phyloP scores from a whole-genome alignment of 1,140 invertebrate species.

The Sitobion miscanthi region DNA sequence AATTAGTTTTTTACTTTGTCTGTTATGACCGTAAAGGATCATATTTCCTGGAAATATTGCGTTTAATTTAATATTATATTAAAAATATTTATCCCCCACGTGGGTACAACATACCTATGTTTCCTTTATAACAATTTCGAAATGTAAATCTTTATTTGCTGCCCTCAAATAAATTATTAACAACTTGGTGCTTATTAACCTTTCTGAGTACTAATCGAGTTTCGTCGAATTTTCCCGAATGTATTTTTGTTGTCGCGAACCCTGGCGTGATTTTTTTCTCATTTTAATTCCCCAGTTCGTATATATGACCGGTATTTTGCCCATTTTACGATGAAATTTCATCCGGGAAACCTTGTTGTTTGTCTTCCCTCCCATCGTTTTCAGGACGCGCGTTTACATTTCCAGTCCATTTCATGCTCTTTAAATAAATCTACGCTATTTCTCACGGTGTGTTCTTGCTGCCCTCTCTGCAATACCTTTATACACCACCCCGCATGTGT shows the following conservation, averaged over 20 bases:
- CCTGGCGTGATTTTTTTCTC: background rate
- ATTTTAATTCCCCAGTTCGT: background rate
- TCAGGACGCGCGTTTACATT: constrained; percentile 45
- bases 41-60: background rate
- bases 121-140: background rate
- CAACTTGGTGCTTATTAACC: background rate
- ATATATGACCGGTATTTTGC: background rate
- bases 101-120: background rate
- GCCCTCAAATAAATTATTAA: background rate
- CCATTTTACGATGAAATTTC: constrained; percentile 34
- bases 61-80: background rate
- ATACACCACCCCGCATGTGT: background rate
- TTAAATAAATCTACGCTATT: constrained; percentile 53
- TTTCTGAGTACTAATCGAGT: background rate
- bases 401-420: constrained; percentile 48
- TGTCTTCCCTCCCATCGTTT: constrained; percentile 9
- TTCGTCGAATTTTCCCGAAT: background rate
- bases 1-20: background rate
- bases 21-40: background rate
- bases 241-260: background rate
- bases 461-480: background rate
- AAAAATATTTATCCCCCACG: background rate
- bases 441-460: background rate
- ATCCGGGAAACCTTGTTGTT: constrained; percentile 27
- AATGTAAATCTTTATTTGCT: background rate